A percentile compares a stretch with the other conserved stretches of the same genome.
Evolutionary conservation across 64 coral and sea anemone species (phyloP).

Genomic region (Anthopleura sola): DNA sequence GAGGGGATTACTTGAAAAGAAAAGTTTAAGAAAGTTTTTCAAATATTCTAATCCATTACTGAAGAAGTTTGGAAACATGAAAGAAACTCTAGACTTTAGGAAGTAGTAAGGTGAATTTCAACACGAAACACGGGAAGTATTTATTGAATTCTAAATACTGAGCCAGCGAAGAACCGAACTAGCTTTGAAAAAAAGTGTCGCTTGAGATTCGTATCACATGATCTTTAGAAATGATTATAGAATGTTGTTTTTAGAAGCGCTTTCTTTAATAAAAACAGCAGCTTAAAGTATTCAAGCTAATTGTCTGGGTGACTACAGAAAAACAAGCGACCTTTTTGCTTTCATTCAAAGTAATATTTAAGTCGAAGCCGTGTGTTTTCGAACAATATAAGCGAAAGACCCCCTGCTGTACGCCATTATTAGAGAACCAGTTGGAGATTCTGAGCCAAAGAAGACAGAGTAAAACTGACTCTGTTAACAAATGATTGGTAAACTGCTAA

Average conservation of each 20-base stretch:
- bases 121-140: no score
- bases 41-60: no score
- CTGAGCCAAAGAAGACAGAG: not conserved
- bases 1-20: no score
- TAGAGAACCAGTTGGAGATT: not conserved
- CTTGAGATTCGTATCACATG: not conserved
- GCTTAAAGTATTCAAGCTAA: not conserved
- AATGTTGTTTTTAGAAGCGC: not conserved
- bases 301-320: not conserved
- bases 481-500: conserved; percentile 1
- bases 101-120: no score
- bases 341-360: not conserved
- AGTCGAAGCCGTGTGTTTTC: not conserved
- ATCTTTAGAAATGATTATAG: not conserved
- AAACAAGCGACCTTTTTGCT: not conserved
- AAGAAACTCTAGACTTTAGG: no score
- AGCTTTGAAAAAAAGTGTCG: no score
- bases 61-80: no score
- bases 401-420: not conserved
- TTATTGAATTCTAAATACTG: no score
- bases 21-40: no score
- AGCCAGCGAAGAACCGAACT: no score
- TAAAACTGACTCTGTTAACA: not conserved
- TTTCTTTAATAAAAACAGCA: not conserved
- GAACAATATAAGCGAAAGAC: not conserved